These are phyloP conservation scores for Epinephelus fuscoguttatus DNA, from an alignment of 2,113 vertebrate genomes.

Conservation along the genomic window DNA sequence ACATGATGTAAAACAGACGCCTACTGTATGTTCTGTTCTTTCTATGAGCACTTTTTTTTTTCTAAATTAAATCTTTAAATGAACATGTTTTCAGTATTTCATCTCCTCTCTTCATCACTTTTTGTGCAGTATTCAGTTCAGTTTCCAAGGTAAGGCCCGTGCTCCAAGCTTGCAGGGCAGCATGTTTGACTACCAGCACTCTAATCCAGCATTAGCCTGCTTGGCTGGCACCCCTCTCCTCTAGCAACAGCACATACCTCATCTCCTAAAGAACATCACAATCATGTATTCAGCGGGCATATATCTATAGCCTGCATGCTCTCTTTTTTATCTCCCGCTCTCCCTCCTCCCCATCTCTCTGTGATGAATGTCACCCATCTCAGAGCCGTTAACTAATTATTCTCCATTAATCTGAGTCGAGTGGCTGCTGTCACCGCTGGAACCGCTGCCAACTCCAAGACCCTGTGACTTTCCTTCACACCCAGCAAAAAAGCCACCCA, in stretches of 20 bases:
- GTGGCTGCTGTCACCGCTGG: conserved; percentile 58
- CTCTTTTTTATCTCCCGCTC: conserved; percentile 22
- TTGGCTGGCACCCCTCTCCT: conserved; percentile 54
- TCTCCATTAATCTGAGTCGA: conserved; percentile 76
- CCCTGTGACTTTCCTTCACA: conserved; percentile 30
- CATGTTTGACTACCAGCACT: conserved; percentile 32
- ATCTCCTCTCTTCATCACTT: background rate
- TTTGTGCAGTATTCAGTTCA: background rate
- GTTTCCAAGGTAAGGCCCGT: conserved; percentile 3
- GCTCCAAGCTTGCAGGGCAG: conserved; percentile 11
- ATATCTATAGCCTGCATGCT: conserved; percentile 38
- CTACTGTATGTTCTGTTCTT: background rate
- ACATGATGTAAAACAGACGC: background rate
- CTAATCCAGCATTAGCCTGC: conserved; percentile 73
- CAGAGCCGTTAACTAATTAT: conserved; percentile 72
- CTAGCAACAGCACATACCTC: conserved; percentile 33
- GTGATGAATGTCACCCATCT: conserved; percentile 79
- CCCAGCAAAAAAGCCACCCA: conserved; percentile 37
- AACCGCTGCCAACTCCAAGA: conserved; percentile 19
- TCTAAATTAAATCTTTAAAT: background rate
- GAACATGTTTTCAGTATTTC: background rate
- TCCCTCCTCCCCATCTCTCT: conserved; percentile 24
- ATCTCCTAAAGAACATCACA: conserved; percentile 33
- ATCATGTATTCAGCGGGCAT: conserved; percentile 56
- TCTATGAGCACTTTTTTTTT: background rate